Conservation (phyloP, 2,797 vertebrate genomes). For the Enteromius argenteus region DNA sequence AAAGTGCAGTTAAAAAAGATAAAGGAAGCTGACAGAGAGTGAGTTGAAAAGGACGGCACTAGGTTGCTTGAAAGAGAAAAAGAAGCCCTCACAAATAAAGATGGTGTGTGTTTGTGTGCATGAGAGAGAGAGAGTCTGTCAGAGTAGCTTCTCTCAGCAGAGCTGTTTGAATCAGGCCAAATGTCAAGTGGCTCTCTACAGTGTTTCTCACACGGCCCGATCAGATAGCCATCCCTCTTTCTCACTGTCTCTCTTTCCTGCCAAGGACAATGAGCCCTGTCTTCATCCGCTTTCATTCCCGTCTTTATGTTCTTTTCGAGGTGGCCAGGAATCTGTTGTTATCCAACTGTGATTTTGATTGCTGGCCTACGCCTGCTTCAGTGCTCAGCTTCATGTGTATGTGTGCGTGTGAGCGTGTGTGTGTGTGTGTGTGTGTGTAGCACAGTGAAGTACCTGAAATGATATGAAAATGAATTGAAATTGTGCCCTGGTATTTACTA, state of each 20-base stretch:
- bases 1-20: conserved; percentile 39
- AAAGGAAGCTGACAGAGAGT: conserved; percentile 56
- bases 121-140: conserved; percentile 64
- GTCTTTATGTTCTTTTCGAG: conserved; percentile 65
- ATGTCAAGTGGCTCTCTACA: conserved; percentile 80
- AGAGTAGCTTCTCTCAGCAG: conserved; percentile 72
- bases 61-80: conserved; percentile 49
- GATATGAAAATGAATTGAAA: conserved; percentile 74
- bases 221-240: conserved; percentile 67
- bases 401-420: conserved; percentile 50
- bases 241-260: conserved; percentile 63
- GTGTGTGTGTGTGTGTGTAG: conserved; percentile 57
- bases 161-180: conserved; percentile 81
- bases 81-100: conserved; percentile 58
- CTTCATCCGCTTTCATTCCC: conserved; percentile 67
- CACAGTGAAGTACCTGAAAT: conserved; percentile 75
- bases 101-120: conserved; percentile 55
- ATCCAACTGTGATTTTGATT: conserved; percentile 75
- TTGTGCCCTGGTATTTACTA: conserved; percentile 71
- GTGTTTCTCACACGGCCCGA: conserved; percentile 67
- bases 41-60: conserved; percentile 58
- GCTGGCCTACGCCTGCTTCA: conserved; percentile 73
- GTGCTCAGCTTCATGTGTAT: conserved; percentile 70
- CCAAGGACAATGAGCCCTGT: conserved; percentile 72
- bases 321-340: conserved; percentile 70